Base-by-base conservation (phyloP, 2,113 vertebrate species). In the Ploceus nigricollis region DNA sequence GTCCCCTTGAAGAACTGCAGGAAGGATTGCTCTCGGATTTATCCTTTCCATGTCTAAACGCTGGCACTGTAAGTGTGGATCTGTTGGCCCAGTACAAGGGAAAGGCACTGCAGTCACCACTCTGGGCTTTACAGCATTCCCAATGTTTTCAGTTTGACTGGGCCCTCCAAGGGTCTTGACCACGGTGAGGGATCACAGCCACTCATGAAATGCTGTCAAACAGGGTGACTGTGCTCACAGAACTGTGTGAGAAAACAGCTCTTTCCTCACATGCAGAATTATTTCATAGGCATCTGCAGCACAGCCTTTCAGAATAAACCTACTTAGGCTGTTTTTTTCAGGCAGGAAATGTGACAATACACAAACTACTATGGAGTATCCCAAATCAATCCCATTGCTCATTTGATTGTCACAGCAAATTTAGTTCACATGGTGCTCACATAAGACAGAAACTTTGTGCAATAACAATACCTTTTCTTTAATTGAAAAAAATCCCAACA, bases 11-110 rank as follows among this genome's bases (percentile, higher is more conserved):
- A 57, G 65, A 57, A 39, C 61, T 25, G 31, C 56, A 54, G 48
- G 54, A 35, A 64, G 40, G 82, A 50, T 2, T 68, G 33, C 6
- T 40, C 54, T 42, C 0, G 0, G 6, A 61, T 73, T 73, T 70
- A 40, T 16, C 31, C 24, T 40, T 77, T 54, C 1, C 2, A 0
- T 39, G 42, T 4, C 40, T 35, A 19, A 81, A 21, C 0, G 0
- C 60, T 31, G 68, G 33, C 81, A 15, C 42, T 47, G 3, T 11
- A 23, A 42, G 19, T 8, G 1, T 22, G 45, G 27, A 9, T 21
- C 20, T 37, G 25, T 1, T 47, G 58, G 60, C 75, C 51, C 7
- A 16, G 19, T 1, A 31, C 9, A 21, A 39, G 25, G 56, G 42
- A 50, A 47, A 23, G 28, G n/a, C 27, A 11, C 15, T 30, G 47